Evolutionary conservation across 1,140 invertebrate species (phyloP), one percentile per base, ranked within the genome.

Genomic region (Zaprionus ghesquierei): DNA sequence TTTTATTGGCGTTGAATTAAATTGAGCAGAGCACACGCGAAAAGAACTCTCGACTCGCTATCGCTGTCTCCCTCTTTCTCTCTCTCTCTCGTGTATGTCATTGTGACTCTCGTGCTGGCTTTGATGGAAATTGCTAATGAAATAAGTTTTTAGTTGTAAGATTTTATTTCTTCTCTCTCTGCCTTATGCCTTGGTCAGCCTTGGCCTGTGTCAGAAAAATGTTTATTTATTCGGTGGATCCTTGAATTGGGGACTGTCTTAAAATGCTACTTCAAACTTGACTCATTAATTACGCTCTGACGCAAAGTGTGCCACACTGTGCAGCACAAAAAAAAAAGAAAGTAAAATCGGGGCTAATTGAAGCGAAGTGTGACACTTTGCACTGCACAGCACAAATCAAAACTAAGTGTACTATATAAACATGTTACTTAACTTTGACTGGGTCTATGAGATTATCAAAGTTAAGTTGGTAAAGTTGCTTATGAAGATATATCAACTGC

Each of bases 101-200:
- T 72, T 69, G 72, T 61, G 49, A 46, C 31, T 58, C 35, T 41
- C 35, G n/a, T n/a, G 6, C 35, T 71, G 66, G 56, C 68, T 71
- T 81, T 87, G 84, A 87, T 87, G 84, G 65, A 84, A 84, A 79
- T 84, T 84, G 79, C 84, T 89, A 87, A 87, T 89, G 82, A 87
- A 87, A 87, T 87, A 87, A 87, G 76, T 87, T 87, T 89, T 84
- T 70, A 77, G 79, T 80, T 89, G 58, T 69, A 68, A 65, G 78
- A 76, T 84, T 80, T 75, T 87, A 76, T 87, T 81, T 70, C 54
- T 85, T 13, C 75, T 78, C 6, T 41, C n/a, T 1, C n/a, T n/a
- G 13, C 13, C 35, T n/a, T n/a, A 5, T n/a, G 5, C 35, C 6
- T 53, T 71, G n/a, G n/a, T 25, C 69, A 29, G 56, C 66, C 60